These are phyloP conservation scores for Atethmia centrago DNA, from an alignment of 2,888 invertebrate genomes.

Conservation along the genomic window DNA sequence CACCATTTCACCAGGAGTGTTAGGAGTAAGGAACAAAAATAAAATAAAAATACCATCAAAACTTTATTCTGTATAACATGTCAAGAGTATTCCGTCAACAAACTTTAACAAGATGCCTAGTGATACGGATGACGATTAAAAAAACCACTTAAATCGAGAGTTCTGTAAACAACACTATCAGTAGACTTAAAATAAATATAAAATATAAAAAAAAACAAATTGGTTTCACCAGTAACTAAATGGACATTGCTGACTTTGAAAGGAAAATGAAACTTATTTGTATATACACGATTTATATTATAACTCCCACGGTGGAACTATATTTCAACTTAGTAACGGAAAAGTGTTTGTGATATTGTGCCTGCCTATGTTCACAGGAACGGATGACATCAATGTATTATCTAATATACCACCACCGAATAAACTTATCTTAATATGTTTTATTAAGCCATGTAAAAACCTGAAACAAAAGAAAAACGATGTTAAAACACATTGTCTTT, in stretches of 20 bases:
- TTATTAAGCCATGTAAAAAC: slow-evolving; percentile 47
- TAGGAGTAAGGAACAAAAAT: neutral
- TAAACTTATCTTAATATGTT: slow-evolving; percentile 14
- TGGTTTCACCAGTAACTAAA: slow-evolving; percentile 71
- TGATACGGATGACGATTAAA: slow-evolving; percentile 63
- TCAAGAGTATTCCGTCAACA: slow-evolving; percentile 58
- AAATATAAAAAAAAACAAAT: slow-evolving; percentile 60
- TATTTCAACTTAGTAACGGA: slow-evolving; percentile 68
- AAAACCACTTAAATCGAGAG: slow-evolving; percentile 43
- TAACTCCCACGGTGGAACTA: slow-evolving; percentile 63
- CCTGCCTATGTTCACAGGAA: slow-evolving; percentile 60
- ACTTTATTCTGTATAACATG: slow-evolving; percentile 53
- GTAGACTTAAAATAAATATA: slow-evolving; percentile 18
- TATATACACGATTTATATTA: slow-evolving; percentile 52
- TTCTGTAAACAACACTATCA: slow-evolving; percentile 54
- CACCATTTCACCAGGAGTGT: neutral
- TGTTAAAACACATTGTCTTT: neutral
- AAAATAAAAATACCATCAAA: slow-evolving; percentile 31
- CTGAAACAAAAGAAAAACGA: slow-evolving; percentile 55
- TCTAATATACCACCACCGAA: slow-evolving; percentile 60
- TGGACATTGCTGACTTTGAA: slow-evolving; percentile 75
- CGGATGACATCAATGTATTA: slow-evolving; percentile 56
- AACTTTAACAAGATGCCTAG: slow-evolving; percentile 51
- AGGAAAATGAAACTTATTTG: slow-evolving; percentile 65
- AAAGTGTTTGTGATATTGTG: slow-evolving; percentile 66